phyloP scores from a whole-genome alignment of 1,140 invertebrate species.

The Drosophila novamexicana region DNA sequence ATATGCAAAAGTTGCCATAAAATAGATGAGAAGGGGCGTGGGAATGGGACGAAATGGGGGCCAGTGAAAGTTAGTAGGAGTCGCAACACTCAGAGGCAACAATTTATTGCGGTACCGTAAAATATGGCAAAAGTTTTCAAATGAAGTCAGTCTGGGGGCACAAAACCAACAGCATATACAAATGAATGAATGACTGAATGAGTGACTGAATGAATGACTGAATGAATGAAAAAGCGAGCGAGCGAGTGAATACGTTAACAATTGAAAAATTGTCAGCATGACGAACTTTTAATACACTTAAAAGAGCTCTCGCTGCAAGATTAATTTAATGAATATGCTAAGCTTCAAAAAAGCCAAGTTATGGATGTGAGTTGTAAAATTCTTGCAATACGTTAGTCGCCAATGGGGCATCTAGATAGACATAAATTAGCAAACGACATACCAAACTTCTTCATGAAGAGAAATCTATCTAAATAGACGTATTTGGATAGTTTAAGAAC shows the following conservation, averaged over 20 bases:
- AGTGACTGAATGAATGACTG: slow-evolving; percentile 52
- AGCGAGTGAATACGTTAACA: slow-evolving; percentile 38
- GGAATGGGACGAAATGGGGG: not conserved
- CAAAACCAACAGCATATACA: slow-evolving; percentile 39
- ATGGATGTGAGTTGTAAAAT: not conserved
- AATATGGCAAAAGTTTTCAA: slow-evolving; percentile 76
- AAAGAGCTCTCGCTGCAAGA: slow-evolving; percentile 32
- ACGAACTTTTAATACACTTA: slow-evolving; percentile 54
- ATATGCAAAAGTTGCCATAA: slow-evolving; percentile 44
- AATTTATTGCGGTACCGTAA: slow-evolving; percentile 71
- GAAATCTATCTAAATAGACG: too few relatives aligned
- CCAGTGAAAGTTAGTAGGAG: not conserved
- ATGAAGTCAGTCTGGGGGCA: slow-evolving; percentile 57
- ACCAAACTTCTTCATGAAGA: too few relatives aligned
- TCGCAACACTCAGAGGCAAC: slow-evolving; percentile 32
- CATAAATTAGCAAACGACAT: too few relatives aligned
- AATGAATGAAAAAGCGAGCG: slow-evolving; percentile 12
- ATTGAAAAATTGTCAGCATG: slow-evolving; percentile 50
- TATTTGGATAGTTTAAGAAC: too few relatives aligned
- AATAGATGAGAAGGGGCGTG: slow-evolving; percentile 10
- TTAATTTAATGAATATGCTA: slow-evolving; percentile 38
- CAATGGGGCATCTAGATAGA: too few relatives aligned
- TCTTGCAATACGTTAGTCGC: not conserved
- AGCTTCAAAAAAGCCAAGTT: not conserved
- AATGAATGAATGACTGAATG: slow-evolving; percentile 58